Conservation (phyloP, 2,797 vertebrate species). For the Schizopygopsis pylzovi region DNA sequence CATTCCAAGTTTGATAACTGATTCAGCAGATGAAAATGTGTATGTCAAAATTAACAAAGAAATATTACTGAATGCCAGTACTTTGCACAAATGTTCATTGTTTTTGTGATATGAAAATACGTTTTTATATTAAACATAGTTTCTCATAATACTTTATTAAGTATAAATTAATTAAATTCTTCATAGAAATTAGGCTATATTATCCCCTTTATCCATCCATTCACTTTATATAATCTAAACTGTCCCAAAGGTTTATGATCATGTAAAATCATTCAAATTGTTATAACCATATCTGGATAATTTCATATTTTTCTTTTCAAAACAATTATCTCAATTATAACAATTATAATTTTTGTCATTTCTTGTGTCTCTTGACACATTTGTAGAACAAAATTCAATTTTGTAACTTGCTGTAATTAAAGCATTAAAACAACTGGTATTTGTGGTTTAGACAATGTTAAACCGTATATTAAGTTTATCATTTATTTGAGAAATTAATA, state of each 20-base stretch:
- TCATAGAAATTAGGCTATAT: neutral
- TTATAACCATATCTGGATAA: neutral
- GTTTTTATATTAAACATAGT: neutral
- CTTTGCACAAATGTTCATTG: conserved; percentile 5
- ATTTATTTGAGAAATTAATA: neutral
- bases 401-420: neutral
- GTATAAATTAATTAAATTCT: neutral
- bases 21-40: neutral
- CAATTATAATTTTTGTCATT: neutral
- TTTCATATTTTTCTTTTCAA: neutral
- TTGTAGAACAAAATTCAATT: neutral
- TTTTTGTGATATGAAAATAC: neutral
- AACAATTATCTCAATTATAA: no score
- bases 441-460: neutral
- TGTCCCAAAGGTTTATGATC: neutral
- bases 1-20: neutral
- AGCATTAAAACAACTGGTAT: neutral
- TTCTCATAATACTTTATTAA: neutral
- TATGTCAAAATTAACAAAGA: neutral
- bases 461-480: neutral
- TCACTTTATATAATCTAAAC: neutral
- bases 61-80: neutral
- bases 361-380: neutral
- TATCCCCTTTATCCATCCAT: neutral
- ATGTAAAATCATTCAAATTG: neutral